Conservation (phyloP, 2,113 vertebrate genomes). For the Phaetusa simplex region DNA sequence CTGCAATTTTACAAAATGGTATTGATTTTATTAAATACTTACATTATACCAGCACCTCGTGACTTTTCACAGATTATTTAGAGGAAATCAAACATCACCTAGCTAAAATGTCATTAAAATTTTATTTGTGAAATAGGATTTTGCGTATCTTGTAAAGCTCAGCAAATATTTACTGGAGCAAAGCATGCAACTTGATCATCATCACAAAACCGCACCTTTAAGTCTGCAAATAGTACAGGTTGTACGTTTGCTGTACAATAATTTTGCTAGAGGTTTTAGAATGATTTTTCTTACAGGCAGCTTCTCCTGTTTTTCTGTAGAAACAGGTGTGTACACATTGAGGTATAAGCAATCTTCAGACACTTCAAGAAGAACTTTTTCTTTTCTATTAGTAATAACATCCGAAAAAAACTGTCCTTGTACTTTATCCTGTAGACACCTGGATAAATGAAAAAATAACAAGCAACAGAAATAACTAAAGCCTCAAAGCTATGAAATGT, state of each 20-base stretch:
- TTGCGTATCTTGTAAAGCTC: neutral
- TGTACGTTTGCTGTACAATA: neutral
- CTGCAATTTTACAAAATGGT: neutral
- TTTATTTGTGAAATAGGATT: neutral
- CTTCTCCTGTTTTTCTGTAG: neutral
- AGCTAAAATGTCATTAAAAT: neutral
- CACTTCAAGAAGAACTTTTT: neutral
- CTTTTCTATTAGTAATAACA: neutral
- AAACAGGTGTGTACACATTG: conserved; percentile 50
- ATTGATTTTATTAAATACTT: neutral
- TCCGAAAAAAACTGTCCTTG: neutral
- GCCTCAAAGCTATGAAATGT: neutral
- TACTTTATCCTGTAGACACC: conserved; percentile 36
- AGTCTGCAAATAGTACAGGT: neutral
- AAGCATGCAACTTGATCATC: neutral
- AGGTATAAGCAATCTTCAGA: conserved; percentile 75
- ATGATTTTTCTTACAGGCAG: conserved; percentile 62
- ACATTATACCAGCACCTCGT: neutral
- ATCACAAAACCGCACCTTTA: neutral
- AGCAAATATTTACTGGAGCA: neutral
- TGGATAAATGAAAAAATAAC: neutral
- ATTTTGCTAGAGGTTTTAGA: neutral
- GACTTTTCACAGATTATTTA: neutral
- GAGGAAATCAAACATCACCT: neutral
- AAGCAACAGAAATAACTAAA: neutral